Base-by-base conservation (phyloP, 2,113 vertebrate genomes). In the Ochotona princeps region DNA sequence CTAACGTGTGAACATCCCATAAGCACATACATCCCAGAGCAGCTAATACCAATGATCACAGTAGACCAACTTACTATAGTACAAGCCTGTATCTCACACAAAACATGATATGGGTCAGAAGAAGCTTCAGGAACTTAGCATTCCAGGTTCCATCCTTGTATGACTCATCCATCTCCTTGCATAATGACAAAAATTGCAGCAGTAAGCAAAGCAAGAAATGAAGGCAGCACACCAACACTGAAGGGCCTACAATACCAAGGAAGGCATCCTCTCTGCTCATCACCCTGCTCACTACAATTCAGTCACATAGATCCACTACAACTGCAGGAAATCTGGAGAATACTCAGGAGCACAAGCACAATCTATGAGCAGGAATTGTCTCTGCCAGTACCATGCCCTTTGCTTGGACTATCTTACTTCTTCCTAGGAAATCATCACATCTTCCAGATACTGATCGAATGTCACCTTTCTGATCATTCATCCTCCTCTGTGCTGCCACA, bases 11-110 rank as follows among this genome's bases (percentile, higher is more conserved):
- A 80, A 67, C 15, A 67, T 74, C 75, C 35, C 47, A 63, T 8
- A 91, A 60, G 38, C 60, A 44, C 38, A 44, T 18, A 57, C 8
- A 32, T 83, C 9, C 60, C 32, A 82, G 73, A 85, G 49, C 21
- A 79, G 85, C 84, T 74, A 84, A 61, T 84, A 44, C 65, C 73
- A 65, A 63, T 63, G 49, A 84, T 70, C 88, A 51, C 32, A 75
- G 73, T 7, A 93, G 44, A 84, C 28, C 91, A 44, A 21, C 32
- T 60, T 67, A 84, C 60, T 2, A 63, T 13, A 61, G 13, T 73
- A 7, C 65, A 70, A 47, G 28, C 57, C 89, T 30, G 2, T 72
- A 69, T 70, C 18, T 63, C 72, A 47, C 1, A 14, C 21, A 32
- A 92, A 89, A 30, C 21, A 32, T 20, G 30, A 69, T 10, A 23